Evolutionary conservation across 2,797 vertebrate genomes (phyloP), one percentile per base, ranked within the genome.

Genomic region (Poeciliopsis presidionis): DNA sequence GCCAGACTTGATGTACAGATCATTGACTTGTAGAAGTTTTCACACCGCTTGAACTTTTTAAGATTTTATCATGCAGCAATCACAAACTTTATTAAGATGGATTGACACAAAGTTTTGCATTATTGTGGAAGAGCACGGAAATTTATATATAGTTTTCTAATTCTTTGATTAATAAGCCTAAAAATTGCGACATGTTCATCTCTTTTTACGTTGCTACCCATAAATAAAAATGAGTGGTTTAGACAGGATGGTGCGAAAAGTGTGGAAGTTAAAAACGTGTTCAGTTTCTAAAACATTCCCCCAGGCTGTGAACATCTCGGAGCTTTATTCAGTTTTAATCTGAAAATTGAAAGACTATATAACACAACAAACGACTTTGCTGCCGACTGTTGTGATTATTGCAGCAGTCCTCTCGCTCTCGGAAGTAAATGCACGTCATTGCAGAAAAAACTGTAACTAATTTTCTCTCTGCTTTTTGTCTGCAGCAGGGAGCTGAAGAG

Each of bases 401-500:
- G 43, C 76, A 85, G 0, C 67, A 7, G 22, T 47, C 33, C 61
- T 13, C 33, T 5, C 1, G 13, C 16, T 33, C 36, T 63, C 30
- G 22, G 5, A 65, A 65, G 61, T 18, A 33, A 28, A 39, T 12
- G 39, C 20, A 25, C 28, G 3, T 55, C 53, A 12, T 2, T 30
- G 46, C 20, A 22, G 0, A 67, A 36, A 63, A 25, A 74, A 63
- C 14, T 1, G 5, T 8, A 14, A 47, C 20, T 14, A 4, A 65
- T 12, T 20, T 0, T 2, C 20, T 80, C 8, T 45, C 11, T 70
- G 9, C 25, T 36, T 1, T 74, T 25, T 41, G 82, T 88, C 89
- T 80, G 51, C 91, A 95, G 95, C 94, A 96, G 94, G 96, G 94
- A 39, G 92, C 94, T 2, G 97, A 98, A 30, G 97, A 98, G 81